These are phyloP conservation scores for Taphrorychus bicolor DNA, from an alignment of 2,888 invertebrate genomes.

Conservation along the genomic window DNA sequence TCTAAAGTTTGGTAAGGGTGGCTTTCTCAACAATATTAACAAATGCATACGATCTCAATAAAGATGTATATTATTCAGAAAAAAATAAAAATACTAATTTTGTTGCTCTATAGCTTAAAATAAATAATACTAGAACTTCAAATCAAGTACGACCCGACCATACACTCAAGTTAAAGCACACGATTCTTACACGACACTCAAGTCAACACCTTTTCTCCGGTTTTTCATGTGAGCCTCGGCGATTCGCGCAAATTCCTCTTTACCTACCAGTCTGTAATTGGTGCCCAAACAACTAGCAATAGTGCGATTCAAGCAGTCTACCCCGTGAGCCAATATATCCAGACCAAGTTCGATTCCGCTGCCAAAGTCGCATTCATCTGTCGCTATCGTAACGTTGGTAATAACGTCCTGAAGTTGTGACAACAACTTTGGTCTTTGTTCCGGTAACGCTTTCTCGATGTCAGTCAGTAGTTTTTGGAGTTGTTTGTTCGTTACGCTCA, in stretches of 20 bases:
- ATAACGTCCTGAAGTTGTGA: conserved; percentile 78
- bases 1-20: too few species aligned
- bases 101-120: not conserved
- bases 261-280: conserved; percentile 78
- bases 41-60: too few species aligned
- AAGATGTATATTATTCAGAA: too few species aligned
- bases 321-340: conserved; percentile 81
- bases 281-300: conserved; percentile 71
- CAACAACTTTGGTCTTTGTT: conserved; percentile 67
- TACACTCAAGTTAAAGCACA: not conserved
- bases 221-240: conserved; percentile 76
- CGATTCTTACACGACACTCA: conserved; percentile 61
- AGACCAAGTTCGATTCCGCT: conserved; percentile 90
- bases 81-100: too few species aligned
- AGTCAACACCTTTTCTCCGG: conserved; percentile 66
- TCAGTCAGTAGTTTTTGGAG: conserved; percentile 74
- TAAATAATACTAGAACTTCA: not conserved
- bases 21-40: too few species aligned
- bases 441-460: conserved; percentile 68
- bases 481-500: conserved; percentile 54
- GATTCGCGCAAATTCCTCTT: conserved; percentile 77
- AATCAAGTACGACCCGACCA: not conserved
- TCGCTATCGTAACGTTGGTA: conserved; percentile 85
- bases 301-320: conserved; percentile 71
- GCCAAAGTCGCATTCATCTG: conserved; percentile 95